Evolutionary conservation across 1,140 invertebrate genomes (phyloP), one percentile per base, ranked within the genome.

Genomic region (Penaeus vannamei): DNA sequence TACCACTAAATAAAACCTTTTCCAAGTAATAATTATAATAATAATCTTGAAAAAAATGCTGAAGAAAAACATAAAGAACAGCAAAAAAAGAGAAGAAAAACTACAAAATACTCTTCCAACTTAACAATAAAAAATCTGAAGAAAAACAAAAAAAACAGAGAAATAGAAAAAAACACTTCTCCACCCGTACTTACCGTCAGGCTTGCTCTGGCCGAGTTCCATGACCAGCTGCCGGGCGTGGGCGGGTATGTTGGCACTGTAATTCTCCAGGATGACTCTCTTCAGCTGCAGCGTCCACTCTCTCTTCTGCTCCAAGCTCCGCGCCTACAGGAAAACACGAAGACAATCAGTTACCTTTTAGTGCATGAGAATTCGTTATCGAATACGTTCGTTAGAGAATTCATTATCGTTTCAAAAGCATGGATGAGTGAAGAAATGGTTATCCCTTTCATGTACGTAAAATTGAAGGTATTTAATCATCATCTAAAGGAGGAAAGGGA

Each of bases 221-320:
- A 99, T 97, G 20, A 99, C 97, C 12, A 99, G 93, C 92, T 98
- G 96, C 91, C 97, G 95, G 10, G 98, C 98, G 92, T 98, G 98
- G 77, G 96, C 96, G 42, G 98, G 98, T 93, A 99, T 99, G 64
- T 96, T 96, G 7, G 96, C 97, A 91, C 96, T 96, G 93, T 98
- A 99, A 94, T 98, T 98, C 93, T 99, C 98, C 91, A 99, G 93
- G 92, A 99, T 99, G 26, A 98, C 97, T 93, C 97, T 93, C 93
- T 98, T 98, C 92, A 98, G 95, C 92, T 97, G 96, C 89, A 97
- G 94, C 64, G 96, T 97, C 98, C 98, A 99, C 92, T 98, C 96
- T 88, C 97, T 94, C 94, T 99, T 99, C 93, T 98, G 97, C 91
- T 98, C 96, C 90, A 96, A 94, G 92, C 96, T 98, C 83, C 96